phyloP scores from a whole-genome alignment of 1,140 invertebrate species.

The Ylistrum balloti region DNA sequence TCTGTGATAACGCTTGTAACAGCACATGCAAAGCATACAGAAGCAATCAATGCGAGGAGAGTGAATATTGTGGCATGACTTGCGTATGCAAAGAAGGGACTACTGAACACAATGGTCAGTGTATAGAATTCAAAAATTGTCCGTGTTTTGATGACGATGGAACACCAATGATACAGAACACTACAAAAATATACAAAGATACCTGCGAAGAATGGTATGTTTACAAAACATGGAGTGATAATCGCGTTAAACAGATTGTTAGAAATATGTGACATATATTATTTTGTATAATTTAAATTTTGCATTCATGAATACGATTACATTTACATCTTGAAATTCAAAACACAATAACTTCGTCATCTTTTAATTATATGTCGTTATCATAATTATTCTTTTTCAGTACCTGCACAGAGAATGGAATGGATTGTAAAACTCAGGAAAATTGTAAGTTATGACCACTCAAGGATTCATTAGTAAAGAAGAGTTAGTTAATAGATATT shows the following conservation, averaged over 20 bases:
- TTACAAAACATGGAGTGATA: no score
- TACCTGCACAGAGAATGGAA: neutral
- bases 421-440: neutral
- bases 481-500: no score
- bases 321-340: no score
- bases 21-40: neutral
- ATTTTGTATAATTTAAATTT: no score
- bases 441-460: neutral
- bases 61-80: neutral
- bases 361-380: no score
- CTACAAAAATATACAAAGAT: neutral
- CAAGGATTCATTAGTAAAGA: no score
- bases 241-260: no score
- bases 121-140: neutral
- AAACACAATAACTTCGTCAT: no score
- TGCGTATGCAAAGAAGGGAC: neutral
- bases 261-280: no score
- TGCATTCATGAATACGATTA: no score
- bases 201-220: neutral
- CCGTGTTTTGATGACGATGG: constrained; percentile 11
- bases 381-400: neutral
- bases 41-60: neutral
- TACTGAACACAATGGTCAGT: neutral
- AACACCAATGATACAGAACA: neutral
- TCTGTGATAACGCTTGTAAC: neutral